Evolutionary conservation across 2,797 vertebrate genomes (phyloP).

Genomic region (Psittacula echo): DNA sequence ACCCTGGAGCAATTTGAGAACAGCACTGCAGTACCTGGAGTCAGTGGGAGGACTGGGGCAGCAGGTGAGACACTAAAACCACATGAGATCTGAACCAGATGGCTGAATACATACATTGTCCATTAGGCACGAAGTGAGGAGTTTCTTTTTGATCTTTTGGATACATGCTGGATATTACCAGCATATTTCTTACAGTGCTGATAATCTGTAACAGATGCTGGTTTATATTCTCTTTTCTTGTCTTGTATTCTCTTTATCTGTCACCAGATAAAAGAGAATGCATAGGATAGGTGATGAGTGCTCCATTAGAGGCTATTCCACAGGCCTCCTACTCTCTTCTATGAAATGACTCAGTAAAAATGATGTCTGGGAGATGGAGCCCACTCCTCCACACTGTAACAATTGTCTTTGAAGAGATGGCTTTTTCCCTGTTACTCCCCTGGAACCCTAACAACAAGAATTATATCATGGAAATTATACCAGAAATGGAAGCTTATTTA

Average conservation of each 20-base stretch:
- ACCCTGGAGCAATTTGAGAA: slow-evolving; percentile 87
- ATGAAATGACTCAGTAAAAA: neutral
- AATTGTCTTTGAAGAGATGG: neutral
- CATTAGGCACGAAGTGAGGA: neutral
- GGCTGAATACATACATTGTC: neutral
- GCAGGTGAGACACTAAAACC: slow-evolving; percentile 80
- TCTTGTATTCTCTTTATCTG: neutral
- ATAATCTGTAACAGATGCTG: neutral
- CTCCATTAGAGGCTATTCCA: neutral
- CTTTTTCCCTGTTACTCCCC: neutral
- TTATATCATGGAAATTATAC: neutral
- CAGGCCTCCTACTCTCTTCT: neutral
- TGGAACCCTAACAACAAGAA: neutral
- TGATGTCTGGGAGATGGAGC: neutral
- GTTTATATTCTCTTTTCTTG: neutral
- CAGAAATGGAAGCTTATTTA: neutral
- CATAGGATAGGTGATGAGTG: neutral
- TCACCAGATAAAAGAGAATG: neutral
- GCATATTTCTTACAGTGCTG: neutral
- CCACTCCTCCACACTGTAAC: neutral
- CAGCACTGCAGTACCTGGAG: slow-evolving; percentile 77
- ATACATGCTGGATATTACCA: neutral
- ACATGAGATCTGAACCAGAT: neutral
- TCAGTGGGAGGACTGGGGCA: slow-evolving; percentile 83
- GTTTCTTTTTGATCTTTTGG: neutral